Evolutionary conservation across 1,140 invertebrate genomes (phyloP).

Genomic region (Tetramorium alpestre): DNA sequence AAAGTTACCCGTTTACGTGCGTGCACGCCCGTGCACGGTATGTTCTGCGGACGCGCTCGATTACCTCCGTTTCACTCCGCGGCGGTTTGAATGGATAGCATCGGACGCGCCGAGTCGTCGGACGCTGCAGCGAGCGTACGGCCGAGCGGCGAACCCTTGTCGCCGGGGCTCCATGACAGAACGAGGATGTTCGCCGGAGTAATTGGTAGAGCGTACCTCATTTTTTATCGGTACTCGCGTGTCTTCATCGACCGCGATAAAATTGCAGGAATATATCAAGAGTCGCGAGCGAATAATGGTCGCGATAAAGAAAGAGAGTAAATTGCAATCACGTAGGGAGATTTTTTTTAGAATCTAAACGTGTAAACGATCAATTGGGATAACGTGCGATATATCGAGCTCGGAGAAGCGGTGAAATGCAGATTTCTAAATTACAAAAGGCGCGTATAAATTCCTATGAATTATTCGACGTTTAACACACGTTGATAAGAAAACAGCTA

Average conservation of each 20-base stretch:
- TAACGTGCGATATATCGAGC: not conserved
- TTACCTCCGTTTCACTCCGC: conserved; percentile 30
- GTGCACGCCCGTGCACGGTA: conserved; percentile 10
- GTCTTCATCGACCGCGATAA: conserved; percentile 29
- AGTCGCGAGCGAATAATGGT: not conserved
- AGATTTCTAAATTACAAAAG: not conserved
- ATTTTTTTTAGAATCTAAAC: not conserved
- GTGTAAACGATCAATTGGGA: not conserved
- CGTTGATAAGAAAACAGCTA: not conserved
- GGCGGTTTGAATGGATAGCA: conserved; percentile 35
- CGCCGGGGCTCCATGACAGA: not conserved
- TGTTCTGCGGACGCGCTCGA: conserved; percentile 23
- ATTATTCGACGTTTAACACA: not conserved
- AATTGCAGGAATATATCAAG: conserved; percentile 30
- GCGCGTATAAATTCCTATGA: not conserved
- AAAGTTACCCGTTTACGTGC: conserved; percentile 18
- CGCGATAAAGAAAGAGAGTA: not conserved
- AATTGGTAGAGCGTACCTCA: conserved; percentile 22
- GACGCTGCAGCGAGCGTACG: conserved; percentile 15
- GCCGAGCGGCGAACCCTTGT: not conserved
- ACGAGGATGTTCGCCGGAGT: conserved; percentile 37
- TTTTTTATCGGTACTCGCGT: conserved; percentile 26
- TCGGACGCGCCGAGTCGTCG: conserved; percentile 25
- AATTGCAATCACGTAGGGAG: not conserved
- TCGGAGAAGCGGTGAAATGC: too few species aligned